These are phyloP conservation scores for Etheostoma perlongum DNA, from an alignment of 2,797 vertebrate genomes.

Conservation along the genomic window DNA sequence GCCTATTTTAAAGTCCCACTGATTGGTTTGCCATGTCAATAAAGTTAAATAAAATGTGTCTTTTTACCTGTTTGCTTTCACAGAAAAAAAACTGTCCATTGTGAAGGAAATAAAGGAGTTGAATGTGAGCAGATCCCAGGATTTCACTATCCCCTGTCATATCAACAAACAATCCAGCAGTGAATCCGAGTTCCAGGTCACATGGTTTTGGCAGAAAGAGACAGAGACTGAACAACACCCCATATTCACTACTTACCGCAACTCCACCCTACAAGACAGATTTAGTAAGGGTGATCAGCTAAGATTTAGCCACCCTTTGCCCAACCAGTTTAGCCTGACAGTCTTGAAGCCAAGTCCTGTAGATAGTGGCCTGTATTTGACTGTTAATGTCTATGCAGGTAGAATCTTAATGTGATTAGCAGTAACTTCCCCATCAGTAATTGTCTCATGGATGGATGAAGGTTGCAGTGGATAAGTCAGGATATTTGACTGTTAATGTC, in stretches of 20 bases:
- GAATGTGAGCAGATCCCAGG: conserved; percentile 48
- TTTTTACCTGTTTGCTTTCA: conserved; percentile 8
- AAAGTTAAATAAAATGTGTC: neutral
- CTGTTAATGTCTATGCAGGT: no score
- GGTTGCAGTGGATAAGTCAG: conserved; percentile 77
- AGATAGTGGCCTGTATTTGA: conserved; percentile 85
- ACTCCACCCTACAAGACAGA: conserved; percentile 63
- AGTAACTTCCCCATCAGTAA: no score
- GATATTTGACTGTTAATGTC: conserved; percentile 76
- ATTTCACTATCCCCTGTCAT: conserved; percentile 64
- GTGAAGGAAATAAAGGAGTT: conserved; percentile 5
- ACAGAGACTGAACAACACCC: neutral
- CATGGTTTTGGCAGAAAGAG: conserved; percentile 66
- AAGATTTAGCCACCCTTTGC: conserved; percentile 62
- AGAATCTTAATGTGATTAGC: no score
- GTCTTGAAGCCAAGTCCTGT: conserved; percentile 23
- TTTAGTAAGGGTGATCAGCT: conserved; percentile 23
- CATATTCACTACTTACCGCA: conserved; percentile 66
- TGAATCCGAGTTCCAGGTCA: conserved; percentile 71
- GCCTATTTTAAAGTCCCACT: conserved; percentile 1
- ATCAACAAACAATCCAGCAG: conserved; percentile 56
- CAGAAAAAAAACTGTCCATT: conserved; percentile 61
- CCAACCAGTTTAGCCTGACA: conserved; percentile 63
- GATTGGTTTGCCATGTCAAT: conserved; percentile 4
- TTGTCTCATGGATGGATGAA: conserved; percentile 77